Evolutionary conservation across 2,888 invertebrate genomes (phyloP), one percentile per base, ranked within the genome.

Genomic region (Drosophila longiperda): DNA sequence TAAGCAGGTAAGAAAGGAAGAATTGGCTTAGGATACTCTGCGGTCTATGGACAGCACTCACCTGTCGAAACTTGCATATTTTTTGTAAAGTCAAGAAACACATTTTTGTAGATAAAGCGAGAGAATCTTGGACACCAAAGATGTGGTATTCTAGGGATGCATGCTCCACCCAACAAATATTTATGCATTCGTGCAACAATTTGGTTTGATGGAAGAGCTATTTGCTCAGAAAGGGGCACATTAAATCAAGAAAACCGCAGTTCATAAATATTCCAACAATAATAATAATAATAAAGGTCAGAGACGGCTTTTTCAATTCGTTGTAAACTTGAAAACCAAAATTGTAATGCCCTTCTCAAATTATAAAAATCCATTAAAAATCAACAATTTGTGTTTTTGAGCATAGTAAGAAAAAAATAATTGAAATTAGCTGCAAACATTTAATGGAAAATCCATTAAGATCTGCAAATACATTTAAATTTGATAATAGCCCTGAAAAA

Each of bases 401-500:
- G 20, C 20, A 20, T 4, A 3, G 7, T 7, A 38, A 17, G 38
- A 15, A 42, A 42, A 42, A 40, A 20, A 42, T 20, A 23, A 23
- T 48, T 9, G 26, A 48, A 17, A 49, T 26, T 26, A 49, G 23
- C 26, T 26, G 15, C 23, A 48, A 48, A 15, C 26, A 7, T 48
- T 48, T 15, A 48, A 48, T 48, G 48, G 20, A 48, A 15, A 26
- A 48, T 48, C 48, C 23, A 48, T 48, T 26, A 48, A 26, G 48
- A 15, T 26, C 15, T 26, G 15, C 26, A 32, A 32, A 29, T 38
- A n/a, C 17, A 15, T 32, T 9, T 33, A 7, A 12, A 54, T 54
- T 40, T 40, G 5, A 29, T 3, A 40, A 40, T 32, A 57, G 40
- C 40, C 57, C 57, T 57, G 42, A 57, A 17, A 17, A 57, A 42